A percentile compares a stretch with the other conserved stretches of the same genome.
Conservation (phyloP, 2,888 invertebrate genomes). For the Agrotis ipsilon region DNA sequence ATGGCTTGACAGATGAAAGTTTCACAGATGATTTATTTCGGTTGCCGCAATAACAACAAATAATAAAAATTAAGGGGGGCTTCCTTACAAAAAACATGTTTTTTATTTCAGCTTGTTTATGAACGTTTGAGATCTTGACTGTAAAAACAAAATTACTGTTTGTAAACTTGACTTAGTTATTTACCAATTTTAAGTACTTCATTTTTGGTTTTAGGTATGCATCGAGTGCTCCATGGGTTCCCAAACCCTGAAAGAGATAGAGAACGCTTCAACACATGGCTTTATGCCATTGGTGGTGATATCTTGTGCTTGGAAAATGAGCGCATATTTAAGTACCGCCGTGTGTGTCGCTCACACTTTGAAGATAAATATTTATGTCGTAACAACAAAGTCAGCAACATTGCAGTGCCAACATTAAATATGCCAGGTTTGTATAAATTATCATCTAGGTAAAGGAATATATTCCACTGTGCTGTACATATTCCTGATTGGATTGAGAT, state of each 20-base stretch:
- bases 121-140: not conserved
- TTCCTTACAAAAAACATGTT: no score
- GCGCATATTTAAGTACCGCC: slow-evolving; percentile 51
- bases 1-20: no score
- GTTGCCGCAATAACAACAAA: no score
- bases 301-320: slow-evolving; percentile 50
- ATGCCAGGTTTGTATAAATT: slow-evolving; percentile 49
- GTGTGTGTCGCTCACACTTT: slow-evolving; percentile 62
- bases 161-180: not conserved
- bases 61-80: no score
- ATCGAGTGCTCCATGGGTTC: slow-evolving; percentile 51
- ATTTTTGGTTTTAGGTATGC: slow-evolving; percentile 12
- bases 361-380: slow-evolving; percentile 45
- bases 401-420: slow-evolving; percentile 57
- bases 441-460: no score
- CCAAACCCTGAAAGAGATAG: slow-evolving; percentile 57
- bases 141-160: not conserved
- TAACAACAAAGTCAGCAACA: slow-evolving; percentile 50
- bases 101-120: no score
- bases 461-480: no score
- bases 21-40: no score
- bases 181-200: not conserved
- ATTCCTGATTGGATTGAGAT: no score
- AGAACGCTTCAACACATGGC: slow-evolving; percentile 56
- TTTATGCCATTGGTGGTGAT: slow-evolving; percentile 55